These are phyloP conservation scores for Agrochola litura DNA, from an alignment of 2,888 invertebrate species.

Conservation along the genomic window DNA sequence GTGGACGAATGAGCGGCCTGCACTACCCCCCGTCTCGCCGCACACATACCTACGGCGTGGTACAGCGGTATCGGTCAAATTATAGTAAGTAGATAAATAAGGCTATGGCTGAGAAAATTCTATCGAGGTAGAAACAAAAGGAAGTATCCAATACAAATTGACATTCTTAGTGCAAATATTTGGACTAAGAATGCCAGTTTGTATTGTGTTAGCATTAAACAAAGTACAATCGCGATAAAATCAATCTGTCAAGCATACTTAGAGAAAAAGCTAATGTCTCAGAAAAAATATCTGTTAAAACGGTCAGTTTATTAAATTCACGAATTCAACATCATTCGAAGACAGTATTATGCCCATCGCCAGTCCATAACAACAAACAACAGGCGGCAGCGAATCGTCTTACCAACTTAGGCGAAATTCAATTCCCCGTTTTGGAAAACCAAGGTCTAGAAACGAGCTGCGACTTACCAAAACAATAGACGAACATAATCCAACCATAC, in stretches of 20 bases:
- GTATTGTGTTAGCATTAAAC: background rate
- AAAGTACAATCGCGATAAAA: background rate
- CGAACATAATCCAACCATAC: slow-evolving; percentile 14
- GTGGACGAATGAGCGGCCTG: no score
- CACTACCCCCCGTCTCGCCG: no score
- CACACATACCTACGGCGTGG: no score
- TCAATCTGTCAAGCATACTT: background rate
- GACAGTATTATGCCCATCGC: no score
- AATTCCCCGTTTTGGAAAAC: slow-evolving; percentile 8
- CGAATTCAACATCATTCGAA: background rate
- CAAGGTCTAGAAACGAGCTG: slow-evolving; percentile 15
- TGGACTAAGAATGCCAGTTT: no score
- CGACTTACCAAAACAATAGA: slow-evolving; percentile 30
- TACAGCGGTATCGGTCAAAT: no score
- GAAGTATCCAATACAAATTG: background rate
- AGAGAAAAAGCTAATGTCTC: background rate
- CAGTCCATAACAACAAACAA: background rate
- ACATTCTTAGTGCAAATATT: no score
- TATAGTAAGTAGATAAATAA: slow-evolving; percentile 8
- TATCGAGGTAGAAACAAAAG: slow-evolving; percentile 6
- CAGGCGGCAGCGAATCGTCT: background rate
- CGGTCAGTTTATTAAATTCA: background rate
- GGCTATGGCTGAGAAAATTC: background rate
- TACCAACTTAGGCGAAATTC: slow-evolving; percentile 3
- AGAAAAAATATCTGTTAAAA: background rate